Percentiles rank a stretch among this genome's conserved stretches.
phyloP scores from a whole-genome alignment of 2,888 invertebrate genomes.

The Neria commutata region DNA sequence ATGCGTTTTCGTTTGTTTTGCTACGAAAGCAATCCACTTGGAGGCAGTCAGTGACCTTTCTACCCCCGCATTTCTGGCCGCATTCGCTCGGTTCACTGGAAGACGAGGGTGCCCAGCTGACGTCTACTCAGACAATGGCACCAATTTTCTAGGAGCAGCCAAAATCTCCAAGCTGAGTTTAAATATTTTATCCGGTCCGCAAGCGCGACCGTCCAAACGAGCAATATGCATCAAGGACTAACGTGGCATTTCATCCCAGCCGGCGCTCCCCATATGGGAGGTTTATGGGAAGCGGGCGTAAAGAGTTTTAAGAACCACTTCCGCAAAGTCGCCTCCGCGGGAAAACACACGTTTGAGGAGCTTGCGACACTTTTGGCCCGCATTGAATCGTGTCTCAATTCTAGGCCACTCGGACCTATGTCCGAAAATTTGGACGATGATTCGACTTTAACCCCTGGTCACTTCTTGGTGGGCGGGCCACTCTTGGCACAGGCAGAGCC shows the following conservation, averaged over 20 bases:
- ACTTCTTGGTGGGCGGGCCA: background rate
- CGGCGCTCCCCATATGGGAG: conserved; percentile 4
- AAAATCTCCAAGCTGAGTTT: background rate
- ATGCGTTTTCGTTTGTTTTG: background rate
- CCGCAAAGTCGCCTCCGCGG: background rate
- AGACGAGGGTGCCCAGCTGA: background rate
- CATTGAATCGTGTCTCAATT: background rate
- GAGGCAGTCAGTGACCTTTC: background rate
- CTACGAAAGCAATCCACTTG: too few species aligned
- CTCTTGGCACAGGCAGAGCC: background rate
- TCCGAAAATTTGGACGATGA: background rate
- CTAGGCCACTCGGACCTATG: background rate
- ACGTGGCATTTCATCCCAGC: background rate
- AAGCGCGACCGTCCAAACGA: background rate
- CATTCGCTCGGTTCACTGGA: background rate
- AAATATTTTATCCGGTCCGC: background rate
- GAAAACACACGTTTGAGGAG: background rate
- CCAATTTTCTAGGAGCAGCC: background rate
- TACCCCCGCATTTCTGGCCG: background rate
- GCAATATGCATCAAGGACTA: background rate
- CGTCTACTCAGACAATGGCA: background rate
- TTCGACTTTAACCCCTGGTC: background rate
- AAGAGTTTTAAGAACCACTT: background rate
- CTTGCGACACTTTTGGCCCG: background rate
- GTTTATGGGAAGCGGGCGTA: background rate